phyloP scores from a whole-genome alignment of 2,888 invertebrate genomes.

The Lissonota sp. region DNA sequence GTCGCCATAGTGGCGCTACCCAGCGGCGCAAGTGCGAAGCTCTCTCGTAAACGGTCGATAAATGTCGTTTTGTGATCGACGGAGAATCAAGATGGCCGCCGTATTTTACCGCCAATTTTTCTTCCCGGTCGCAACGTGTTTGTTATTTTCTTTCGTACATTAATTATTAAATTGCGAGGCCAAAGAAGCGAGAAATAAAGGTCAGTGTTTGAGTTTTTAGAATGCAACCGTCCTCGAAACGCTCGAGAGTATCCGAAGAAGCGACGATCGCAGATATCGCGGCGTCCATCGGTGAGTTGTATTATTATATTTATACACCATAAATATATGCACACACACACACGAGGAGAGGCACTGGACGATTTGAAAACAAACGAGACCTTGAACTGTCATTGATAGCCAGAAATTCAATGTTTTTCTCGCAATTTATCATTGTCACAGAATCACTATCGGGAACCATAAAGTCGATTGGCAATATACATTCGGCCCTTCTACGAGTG shows the following conservation, averaged over 20 bases:
- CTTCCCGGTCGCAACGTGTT: neutral
- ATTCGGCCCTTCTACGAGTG: conserved; percentile 84
- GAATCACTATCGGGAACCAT: conserved; percentile 83
- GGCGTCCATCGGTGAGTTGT: conserved; percentile 70
- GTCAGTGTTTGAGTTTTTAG: conserved; percentile 16
- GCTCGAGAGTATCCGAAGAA: conserved; percentile 68
- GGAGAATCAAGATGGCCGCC: conserved; percentile 7
- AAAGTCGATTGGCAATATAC: conserved; percentile 82
- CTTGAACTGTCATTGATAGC: neutral
- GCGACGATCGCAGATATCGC: conserved; percentile 71
- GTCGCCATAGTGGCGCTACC: conserved; percentile 23
- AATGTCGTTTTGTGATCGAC: neutral
- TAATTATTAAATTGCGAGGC: neutral
- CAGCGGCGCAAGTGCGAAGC: conserved; percentile 2
- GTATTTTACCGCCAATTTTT: conserved; percentile 35
- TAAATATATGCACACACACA: too few species aligned
- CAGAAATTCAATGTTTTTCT: too few species aligned
- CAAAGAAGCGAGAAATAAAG: neutral
- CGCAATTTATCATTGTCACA: conserved; percentile 77
- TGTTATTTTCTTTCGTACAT: neutral
- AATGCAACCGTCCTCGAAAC: conserved; percentile 70
- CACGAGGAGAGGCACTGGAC: too few species aligned
- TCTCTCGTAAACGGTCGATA: neutral
- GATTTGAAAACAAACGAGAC: conserved; percentile 4
- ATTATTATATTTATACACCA: neutral